Evolutionary conservation across 2,113 vertebrate genomes (phyloP), one percentile per base, ranked within the genome.

Genomic region (Probosciger aterrimus): DNA sequence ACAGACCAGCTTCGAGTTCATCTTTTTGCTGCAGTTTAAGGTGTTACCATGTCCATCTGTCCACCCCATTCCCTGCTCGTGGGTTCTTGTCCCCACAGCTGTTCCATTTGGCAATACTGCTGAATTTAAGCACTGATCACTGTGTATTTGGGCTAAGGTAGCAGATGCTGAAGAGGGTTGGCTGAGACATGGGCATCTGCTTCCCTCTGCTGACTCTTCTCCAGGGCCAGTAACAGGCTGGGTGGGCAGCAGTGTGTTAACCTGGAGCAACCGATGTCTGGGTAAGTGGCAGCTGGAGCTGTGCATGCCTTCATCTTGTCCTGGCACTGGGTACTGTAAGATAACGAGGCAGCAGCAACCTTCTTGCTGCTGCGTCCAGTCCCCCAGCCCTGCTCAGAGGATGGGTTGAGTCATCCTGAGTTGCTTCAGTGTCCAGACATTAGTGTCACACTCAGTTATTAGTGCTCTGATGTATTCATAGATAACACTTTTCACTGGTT

Each of bases 231-330:
- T 33, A 53, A 24, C 0, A 18, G n/a, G 18, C 22, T 16, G 16
- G 7, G 11, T 17, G 19, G 30, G 25, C 41, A 91, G 55, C 55
- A 70, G 24, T 3, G 1, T 18, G 12, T 37, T 49, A 37, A 35
- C 11, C 46, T 43, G 69, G 11, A 70, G 31, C 19, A 49, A 12
- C 7, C 0, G 3, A 3, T n/a, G 35, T n/a, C 68, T 62, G 33
- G 4, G 37, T 47, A 33, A 49, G 49, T 0, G 3, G 35, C 41
- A 41, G 80, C 55, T 63, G 69, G 43, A 74, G 44, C 31, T 0
- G 0, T 62, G 44, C 1, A 0, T 25, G 41, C 16, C 13, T 2
- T 7, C 10, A 44, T n/a, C 31, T 77, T 37, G 10, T 22, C 1
- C 3, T 55, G 44, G 50, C 27, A 7, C 3, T 39, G 67, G 19